These are phyloP conservation scores for Oreochromis grahami DNA, from an alignment of 2,797 vertebrate genomes.

Conservation along the genomic window DNA sequence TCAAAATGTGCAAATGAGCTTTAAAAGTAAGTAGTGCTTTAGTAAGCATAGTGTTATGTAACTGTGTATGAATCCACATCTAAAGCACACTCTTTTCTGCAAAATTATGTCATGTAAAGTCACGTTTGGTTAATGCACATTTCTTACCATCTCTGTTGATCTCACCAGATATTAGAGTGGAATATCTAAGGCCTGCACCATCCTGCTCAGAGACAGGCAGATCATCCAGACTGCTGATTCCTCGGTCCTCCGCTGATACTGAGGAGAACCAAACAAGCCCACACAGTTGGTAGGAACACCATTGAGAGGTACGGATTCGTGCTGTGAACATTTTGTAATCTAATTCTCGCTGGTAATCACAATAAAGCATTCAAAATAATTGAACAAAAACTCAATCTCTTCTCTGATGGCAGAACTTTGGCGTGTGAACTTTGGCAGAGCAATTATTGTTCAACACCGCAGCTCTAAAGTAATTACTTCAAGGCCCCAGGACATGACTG, in stretches of 20 bases:
- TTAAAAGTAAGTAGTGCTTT: not conserved
- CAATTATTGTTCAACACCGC: constrained; percentile 8
- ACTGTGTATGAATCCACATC: not conserved
- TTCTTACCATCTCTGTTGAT: constrained; percentile 68
- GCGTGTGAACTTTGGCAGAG: constrained; percentile 12
- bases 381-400: not conserved
- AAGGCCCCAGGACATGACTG: not conserved
- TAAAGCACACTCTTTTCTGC: not conserved
- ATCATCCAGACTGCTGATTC: constrained; percentile 57
- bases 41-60: not conserved
- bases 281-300: not conserved
- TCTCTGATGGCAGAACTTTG: not conserved
- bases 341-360: not conserved
- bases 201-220: constrained; percentile 68
- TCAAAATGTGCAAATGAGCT: not conserved
- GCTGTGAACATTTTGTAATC: not conserved
- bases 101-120: not conserved
- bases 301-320: not conserved
- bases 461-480: constrained; percentile 21
- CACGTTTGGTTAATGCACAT: not conserved
- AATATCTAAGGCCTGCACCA: constrained; percentile 58
- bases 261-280: not conserved
- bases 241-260: constrained; percentile 68
- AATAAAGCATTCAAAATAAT: not conserved
- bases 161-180: constrained; percentile 64